These are phyloP conservation scores for Acropternis orthonyx DNA, from an alignment of 2,797 vertebrate species.

Conservation along the genomic window DNA sequence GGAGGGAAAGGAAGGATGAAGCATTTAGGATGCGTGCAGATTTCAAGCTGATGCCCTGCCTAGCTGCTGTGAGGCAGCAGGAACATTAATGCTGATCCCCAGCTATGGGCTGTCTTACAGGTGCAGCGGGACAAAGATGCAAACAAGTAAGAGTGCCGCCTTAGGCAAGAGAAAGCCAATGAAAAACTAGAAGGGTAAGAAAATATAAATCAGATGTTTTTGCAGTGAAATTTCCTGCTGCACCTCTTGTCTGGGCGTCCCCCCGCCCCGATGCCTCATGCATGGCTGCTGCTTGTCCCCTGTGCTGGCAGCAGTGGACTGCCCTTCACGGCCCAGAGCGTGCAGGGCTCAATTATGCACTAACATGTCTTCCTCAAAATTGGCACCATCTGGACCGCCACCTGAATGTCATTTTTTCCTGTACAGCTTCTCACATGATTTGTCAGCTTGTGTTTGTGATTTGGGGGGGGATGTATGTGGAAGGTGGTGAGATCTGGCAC, in stretches of 20 bases:
- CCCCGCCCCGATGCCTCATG: not conserved
- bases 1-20: not conserved
- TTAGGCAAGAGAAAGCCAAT: not conserved
- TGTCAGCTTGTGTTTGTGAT: constrained; percentile 62
- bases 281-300: not conserved
- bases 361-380: constrained; percentile 58
- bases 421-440: constrained; percentile 44
- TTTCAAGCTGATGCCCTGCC: not conserved
- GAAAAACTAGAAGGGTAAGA: not conserved
- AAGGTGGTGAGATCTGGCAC: constrained; percentile 59
- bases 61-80: not conserved
- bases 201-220: not conserved
- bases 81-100: not conserved
- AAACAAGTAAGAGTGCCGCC: not conserved
- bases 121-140: not conserved
- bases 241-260: not conserved
- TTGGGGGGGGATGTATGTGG: not conserved
- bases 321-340: constrained; percentile 55
- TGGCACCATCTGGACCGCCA: constrained; percentile 77
- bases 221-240: not conserved
- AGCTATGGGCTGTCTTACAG: not conserved
- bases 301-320: not conserved
- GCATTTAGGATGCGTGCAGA: not conserved
- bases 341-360: not conserved
- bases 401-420: constrained; percentile 68